Evolutionary conservation across 2,113 vertebrate species (phyloP).

Genomic region (Carlito syrichta): DNA sequence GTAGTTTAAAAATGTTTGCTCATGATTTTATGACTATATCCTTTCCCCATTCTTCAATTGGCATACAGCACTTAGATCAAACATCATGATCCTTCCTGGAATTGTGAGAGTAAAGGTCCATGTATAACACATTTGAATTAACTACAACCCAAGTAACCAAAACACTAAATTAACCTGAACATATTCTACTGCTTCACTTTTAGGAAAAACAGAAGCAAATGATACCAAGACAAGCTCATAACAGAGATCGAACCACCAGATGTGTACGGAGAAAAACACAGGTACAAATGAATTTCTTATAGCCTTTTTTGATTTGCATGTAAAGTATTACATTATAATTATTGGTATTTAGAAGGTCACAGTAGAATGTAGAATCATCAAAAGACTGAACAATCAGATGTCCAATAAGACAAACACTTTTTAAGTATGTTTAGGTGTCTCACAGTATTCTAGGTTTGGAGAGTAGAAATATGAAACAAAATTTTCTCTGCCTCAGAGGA

Average conservation of each 20-base stretch:
- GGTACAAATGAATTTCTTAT: slow-evolving; percentile 30
- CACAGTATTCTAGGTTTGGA: background rate
- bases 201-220: slow-evolving; percentile 62
- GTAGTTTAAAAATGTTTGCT: background rate
- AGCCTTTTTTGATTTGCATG: background rate
- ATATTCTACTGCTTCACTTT: slow-evolving; percentile 36
- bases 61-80: background rate
- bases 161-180: slow-evolving; percentile 9
- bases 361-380: background rate
- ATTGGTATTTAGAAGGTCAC: background rate
- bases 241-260: slow-evolving; percentile 35
- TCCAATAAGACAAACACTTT: background rate
- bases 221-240: slow-evolving; percentile 55
- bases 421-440: background rate
- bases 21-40: background rate
- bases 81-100: background rate
- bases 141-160: background rate
- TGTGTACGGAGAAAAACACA: slow-evolving; percentile 49
- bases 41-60: background rate
- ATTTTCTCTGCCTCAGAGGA: background rate
- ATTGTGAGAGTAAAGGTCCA: background rate
- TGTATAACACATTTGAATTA: background rate
- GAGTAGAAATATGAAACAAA: background rate
- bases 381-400: background rate
- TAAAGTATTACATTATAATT: background rate